These are phyloP conservation scores for Porites australiensis DNA, from an alignment of 64 coral and sea anemone genomes.

Conservation along the genomic window DNA sequence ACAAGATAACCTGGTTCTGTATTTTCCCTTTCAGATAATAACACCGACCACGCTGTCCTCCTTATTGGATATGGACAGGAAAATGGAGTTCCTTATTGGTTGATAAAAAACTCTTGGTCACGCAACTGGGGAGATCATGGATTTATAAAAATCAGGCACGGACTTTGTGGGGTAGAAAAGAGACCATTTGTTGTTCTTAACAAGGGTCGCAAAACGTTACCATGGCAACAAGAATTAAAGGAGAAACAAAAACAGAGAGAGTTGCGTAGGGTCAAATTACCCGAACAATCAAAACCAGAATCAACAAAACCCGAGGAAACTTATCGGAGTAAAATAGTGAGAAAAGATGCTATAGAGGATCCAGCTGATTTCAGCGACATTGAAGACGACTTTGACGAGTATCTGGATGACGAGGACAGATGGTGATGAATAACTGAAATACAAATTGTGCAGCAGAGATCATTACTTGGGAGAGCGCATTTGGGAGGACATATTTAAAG, in stretches of 20 bases:
- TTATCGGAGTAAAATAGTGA: conserved; percentile 20
- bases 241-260: conserved; percentile 21
- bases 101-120: conserved; percentile 98
- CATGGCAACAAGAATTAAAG: conserved; percentile 74
- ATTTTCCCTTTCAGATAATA: conserved; percentile 58
- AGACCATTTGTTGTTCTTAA: conserved; percentile 88
- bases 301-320: neutral
- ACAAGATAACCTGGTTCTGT: neutral
- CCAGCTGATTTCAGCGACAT: conserved; percentile 42
- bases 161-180: conserved; percentile 87
- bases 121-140: conserved; percentile 89
- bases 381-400: conserved; percentile 34
- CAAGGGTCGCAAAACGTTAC: conserved; percentile 60
- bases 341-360: conserved; percentile 46
- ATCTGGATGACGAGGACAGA: neutral
- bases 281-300: neutral
- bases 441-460: neutral
- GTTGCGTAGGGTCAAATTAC: conserved; percentile 33
- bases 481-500: too few species aligned
- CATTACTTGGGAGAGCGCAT: neutral
- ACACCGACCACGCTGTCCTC: conserved; percentile 87
- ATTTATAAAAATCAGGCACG: conserved; percentile 90
- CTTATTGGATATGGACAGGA: conserved; percentile 84
- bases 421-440: neutral
- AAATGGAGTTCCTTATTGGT: conserved; percentile 85